Conservation (phyloP, 2,888 invertebrate species). For the Hypomecis atomaria region DNA sequence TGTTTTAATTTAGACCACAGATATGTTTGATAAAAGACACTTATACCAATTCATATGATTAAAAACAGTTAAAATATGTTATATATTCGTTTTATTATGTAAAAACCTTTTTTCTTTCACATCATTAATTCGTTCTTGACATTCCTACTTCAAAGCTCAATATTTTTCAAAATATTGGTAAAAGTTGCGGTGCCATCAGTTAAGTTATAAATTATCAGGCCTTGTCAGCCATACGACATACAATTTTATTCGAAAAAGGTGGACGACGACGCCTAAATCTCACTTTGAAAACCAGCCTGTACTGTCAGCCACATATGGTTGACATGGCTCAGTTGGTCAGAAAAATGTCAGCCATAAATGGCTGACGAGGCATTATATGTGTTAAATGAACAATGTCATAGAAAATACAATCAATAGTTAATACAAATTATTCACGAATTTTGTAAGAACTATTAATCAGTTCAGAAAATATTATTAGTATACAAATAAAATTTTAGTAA, state of each 20-base stretch:
- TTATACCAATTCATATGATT: too few species aligned
- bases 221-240: slow-evolving; percentile 40
- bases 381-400: background rate
- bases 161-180: slow-evolving; percentile 36
- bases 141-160: slow-evolving; percentile 35
- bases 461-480: too few species aligned
- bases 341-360: slow-evolving; percentile 38
- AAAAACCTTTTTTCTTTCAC: background rate
- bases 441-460: too few species aligned
- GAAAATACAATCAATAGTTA: too few species aligned
- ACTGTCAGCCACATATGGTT: slow-evolving; percentile 39
- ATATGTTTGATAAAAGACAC: slow-evolving; percentile 16
- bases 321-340: slow-evolving; percentile 38
- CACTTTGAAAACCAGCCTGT: slow-evolving; percentile 36
- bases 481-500: too few species aligned
- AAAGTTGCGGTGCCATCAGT: slow-evolving; percentile 38
- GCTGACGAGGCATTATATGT: slow-evolving; percentile 28
- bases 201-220: slow-evolving; percentile 39
- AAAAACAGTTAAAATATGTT: slow-evolving; percentile 25
- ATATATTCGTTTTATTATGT: background rate
- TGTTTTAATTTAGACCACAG: slow-evolving; percentile 36
- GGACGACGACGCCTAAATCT: slow-evolving; percentile 37
- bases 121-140: slow-evolving; percentile 27
- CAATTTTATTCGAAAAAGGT: slow-evolving; percentile 35
- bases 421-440: too few species aligned